phyloP scores from a whole-genome alignment of 2,888 invertebrate genomes.

The Phorcus lineatus region DNA sequence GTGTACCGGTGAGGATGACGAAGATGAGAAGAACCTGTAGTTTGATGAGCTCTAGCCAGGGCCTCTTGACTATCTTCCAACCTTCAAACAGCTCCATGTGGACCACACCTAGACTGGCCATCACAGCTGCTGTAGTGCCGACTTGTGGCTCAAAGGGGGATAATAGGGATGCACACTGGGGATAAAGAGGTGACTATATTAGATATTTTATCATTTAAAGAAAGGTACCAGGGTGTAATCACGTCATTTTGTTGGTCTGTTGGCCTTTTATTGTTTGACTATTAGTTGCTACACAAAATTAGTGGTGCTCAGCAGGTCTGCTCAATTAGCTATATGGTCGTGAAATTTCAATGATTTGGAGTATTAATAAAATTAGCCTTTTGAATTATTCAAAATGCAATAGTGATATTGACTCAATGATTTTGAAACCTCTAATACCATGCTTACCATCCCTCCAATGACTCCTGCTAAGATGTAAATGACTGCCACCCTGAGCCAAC shows the following conservation, averaged over 20 bases:
- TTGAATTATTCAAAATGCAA: too few species aligned
- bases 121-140: conserved; percentile 58
- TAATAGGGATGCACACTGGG: conserved; percentile 42
- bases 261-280: too few species aligned
- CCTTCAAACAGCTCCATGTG: conserved; percentile 61
- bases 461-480: conserved; percentile 57
- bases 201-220: too few species aligned
- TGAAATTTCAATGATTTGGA: too few species aligned
- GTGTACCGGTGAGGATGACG: conserved; percentile 52
- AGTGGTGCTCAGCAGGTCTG: too few species aligned
- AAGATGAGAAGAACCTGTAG: conserved; percentile 40
- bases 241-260: too few species aligned
- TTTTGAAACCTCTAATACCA: too few species aligned
- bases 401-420: too few species aligned
- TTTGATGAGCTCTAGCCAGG: conserved; percentile 50
- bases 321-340: too few species aligned
- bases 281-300: too few species aligned
- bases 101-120: conserved; percentile 58
- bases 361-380: too few species aligned
- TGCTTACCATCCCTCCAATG: conserved; percentile 55
- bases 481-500: conserved; percentile 60
- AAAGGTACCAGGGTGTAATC: too few species aligned
- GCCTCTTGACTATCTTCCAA: conserved; percentile 55
- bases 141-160: conserved; percentile 55
- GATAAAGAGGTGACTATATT: background rate